Evolutionary conservation across 2,888 invertebrate genomes (phyloP), one percentile per base, ranked within the genome.

Genomic region (Syrphus vitripennis): DNA sequence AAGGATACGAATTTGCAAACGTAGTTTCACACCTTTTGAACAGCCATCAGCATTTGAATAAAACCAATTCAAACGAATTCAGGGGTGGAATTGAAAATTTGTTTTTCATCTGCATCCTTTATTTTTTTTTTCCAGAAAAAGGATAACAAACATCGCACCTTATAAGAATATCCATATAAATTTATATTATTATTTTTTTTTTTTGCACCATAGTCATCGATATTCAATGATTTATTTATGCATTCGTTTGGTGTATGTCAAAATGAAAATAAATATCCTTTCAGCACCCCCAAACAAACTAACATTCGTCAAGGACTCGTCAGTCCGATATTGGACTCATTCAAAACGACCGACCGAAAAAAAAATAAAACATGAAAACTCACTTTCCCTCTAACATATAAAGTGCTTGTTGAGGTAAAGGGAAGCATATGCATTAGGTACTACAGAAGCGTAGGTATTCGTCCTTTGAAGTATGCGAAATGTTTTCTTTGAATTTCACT

Each of bases 401-500:
- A 69, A 86, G 82, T 86, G 82, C 80, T 76, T 29, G 82, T 42
- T 61, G 76, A 77, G 81, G 77, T 77, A 71, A 70, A 34, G 65
- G 80, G 65, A 75, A 76, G 6, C 65, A 67, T 75, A 83, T 75
- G 83, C 80, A 80, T 63, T 31, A n/a, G n/a, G n/a, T n/a, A n/a
- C n/a, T n/a, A n/a, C n/a, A n/a, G 24, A 6, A 19, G 10, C 3
- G 10, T 42, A 53, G 9, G 45, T 9, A 7, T 29, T 16, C 53
- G 82, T 82, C 69, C 82, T 77, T 86, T 86, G 86, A 86, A 82
- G 86, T 82, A 78, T 74, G 74, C 74, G 74, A 86, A 82, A 82
- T 86, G 82, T 86, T 86, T 86, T 86, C 86, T 86, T 86, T 86
- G 86, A 82, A 86, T 86, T 82, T 74, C 61, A 67, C 65, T 81